phyloP scores from a whole-genome alignment of 2,113 vertebrate genomes.

The Dasyornis broadbenti region DNA sequence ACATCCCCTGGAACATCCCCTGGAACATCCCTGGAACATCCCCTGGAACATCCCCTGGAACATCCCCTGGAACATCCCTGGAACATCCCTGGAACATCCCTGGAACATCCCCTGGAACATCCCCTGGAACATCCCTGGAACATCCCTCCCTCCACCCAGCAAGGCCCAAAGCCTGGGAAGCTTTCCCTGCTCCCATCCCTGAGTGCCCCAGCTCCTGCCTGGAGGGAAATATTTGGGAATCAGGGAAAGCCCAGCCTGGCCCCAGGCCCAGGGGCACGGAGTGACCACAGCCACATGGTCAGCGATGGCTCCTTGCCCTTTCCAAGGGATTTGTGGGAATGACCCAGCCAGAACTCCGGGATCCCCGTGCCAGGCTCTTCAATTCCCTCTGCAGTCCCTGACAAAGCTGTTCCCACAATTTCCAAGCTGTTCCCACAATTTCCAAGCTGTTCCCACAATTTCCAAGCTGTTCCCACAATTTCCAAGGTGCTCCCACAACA shows the following conservation, averaged over 20 bases:
- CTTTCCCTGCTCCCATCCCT: background rate
- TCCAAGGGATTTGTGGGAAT: background rate
- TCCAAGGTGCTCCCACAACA: background rate
- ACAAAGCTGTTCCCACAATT: background rate
- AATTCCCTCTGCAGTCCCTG: background rate
- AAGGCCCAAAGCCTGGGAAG: background rate
- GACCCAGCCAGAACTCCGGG: background rate
- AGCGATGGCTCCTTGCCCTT: background rate
- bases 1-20: too few species aligned
- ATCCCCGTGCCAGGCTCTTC: background rate
- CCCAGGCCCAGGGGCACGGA: background rate
- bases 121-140: background rate
- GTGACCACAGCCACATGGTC: fast-evolving
- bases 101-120: background rate
- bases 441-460: too few species aligned
- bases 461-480: background rate
- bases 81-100: background rate
- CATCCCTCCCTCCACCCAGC: background rate
- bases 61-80: background rate
- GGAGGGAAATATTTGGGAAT: background rate
- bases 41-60: too few species aligned
- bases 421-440: background rate
- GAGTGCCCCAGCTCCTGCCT: background rate
- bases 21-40: too few species aligned
- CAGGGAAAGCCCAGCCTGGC: background rate